Percentiles rank a stretch among this genome's conserved stretches.
phyloP scores from a whole-genome alignment of 2,113 vertebrate species.

The Chaenogobius annularis region DNA sequence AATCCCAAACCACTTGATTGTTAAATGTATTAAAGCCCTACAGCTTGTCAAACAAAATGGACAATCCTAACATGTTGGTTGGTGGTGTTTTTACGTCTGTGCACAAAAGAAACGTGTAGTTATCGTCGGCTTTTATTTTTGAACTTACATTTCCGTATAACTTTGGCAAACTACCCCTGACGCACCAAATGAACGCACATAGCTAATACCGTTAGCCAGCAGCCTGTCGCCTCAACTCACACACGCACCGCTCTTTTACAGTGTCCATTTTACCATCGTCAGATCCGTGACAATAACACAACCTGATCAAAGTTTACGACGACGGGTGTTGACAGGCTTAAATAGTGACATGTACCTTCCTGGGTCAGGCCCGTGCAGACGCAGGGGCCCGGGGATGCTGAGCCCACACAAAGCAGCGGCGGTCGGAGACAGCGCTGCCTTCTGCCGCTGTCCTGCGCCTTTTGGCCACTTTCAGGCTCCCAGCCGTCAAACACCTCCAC shows the following conservation, averaged over 20 bases:
- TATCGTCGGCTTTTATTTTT: constrained; percentile 34
- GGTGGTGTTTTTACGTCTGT: neutral
- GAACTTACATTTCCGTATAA: constrained; percentile 33
- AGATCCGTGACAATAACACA: neutral
- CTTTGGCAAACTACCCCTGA: constrained; percentile 6
- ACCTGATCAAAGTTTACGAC: neutral
- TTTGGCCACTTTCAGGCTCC: constrained; percentile 39
- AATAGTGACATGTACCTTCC: constrained; percentile 49
- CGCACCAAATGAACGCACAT: constrained; percentile 16
- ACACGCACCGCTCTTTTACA: neutral
- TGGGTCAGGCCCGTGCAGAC: constrained; percentile 30
- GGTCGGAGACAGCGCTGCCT: constrained; percentile 51
- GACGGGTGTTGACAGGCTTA: accelerated
- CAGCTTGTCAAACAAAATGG: no score
- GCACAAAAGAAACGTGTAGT: neutral
- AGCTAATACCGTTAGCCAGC: constrained; percentile 44
- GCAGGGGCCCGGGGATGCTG: constrained; percentile 64
- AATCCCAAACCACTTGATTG: neutral
- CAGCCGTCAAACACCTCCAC: constrained; percentile 22
- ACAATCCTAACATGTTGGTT: neutral
- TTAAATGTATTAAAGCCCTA: no score
- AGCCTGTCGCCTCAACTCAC: constrained; percentile 37
- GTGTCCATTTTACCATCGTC: neutral
- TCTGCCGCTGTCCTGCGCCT: constrained; percentile 57
- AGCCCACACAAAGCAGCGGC: constrained; percentile 51